phyloP scores from a whole-genome alignment of 2,113 vertebrate species.

The Nothobranchius kuhntae region DNA sequence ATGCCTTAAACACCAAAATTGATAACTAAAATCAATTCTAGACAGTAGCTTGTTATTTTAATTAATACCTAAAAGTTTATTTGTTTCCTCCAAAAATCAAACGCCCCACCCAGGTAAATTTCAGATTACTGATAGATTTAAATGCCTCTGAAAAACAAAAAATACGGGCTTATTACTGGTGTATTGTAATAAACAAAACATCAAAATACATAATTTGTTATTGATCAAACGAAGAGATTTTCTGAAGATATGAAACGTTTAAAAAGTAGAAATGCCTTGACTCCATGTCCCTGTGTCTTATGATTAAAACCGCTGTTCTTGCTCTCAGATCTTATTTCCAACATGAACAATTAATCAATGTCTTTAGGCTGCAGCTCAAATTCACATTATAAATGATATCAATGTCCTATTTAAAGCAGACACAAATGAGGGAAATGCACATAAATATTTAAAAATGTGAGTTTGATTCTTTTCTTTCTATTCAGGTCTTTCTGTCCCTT shows the following conservation, averaged over 20 bases:
- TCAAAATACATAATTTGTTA: too few relatives aligned
- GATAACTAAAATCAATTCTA: too few relatives aligned
- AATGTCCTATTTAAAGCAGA: conserved; percentile 71
- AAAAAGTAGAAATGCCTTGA: conserved; percentile 9
- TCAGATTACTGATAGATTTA: too few relatives aligned
- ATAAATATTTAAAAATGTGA: conserved; percentile 68
- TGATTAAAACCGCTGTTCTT: conserved; percentile 63
- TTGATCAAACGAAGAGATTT: too few relatives aligned
- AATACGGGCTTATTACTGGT: too few relatives aligned
- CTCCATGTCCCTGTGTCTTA: not conserved
- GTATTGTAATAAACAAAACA: too few relatives aligned
- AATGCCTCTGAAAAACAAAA: too few relatives aligned
- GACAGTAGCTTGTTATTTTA: too few relatives aligned
- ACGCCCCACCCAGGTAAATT: too few relatives aligned
- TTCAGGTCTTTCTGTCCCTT: not conserved
- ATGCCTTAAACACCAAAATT: too few relatives aligned
- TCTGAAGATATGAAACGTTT: not conserved
- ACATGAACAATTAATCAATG: conserved; percentile 75
- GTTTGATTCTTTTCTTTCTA: not conserved
- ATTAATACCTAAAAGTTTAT: too few relatives aligned
- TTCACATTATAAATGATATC: conserved; percentile 75
- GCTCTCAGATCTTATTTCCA: conserved; percentile 64
- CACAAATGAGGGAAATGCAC: conserved; percentile 62
- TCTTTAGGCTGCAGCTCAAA: conserved; percentile 61
- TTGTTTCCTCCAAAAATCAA: too few relatives aligned